Evolutionary conservation across 2,113 vertebrate species (phyloP), one percentile per base, ranked within the genome.

Genomic region (Halcyon senegalensis): DNA sequence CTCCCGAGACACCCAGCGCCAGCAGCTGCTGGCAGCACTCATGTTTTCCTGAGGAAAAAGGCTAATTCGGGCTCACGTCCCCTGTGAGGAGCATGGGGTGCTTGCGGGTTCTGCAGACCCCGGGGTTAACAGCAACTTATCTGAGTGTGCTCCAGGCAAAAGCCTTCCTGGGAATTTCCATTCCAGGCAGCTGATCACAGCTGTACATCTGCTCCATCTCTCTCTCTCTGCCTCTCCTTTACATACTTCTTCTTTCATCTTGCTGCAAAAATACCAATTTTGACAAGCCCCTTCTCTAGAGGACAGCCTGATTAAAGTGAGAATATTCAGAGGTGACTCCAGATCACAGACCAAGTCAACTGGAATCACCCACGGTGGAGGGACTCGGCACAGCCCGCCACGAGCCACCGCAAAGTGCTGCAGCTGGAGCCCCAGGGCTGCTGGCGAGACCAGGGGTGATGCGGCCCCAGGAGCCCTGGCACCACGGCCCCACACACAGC

Each of bases 291-390:
- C 18, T 51, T 74, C 83, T 69, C 78, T 74, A 46, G 73, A 76
- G 83, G 19, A 59, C 28, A 37, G 43, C 56, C 78, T 50, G 50
- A 70, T 84, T 55, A 55, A 69, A 87, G 21, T 2, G 39, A 31
- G 80, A 70, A n/a, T 60, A 60, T 55, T 55, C 50, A 19, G 73
- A 11, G 67, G 51, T 31, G 78, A 44, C 48, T 72, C 82, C 16
- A 48, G 62, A 66, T 66, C 68, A 80, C 35, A 66, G 50, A 25
- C 37, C n/a, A 5, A 23, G 50, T 16, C 87, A 58, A 50, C 48
- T 59, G 3, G 0, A 69, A 55, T 78, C 66, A 13, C 43, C 39
- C 37, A 6, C 1, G 0, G 5, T 5, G 2, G 2, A n/a, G 17
- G 31, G 77, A 19, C 30, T 23, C 30, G 1, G 35, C 16, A 1